Base-by-base conservation (phyloP, 2,888 invertebrate genomes). In the Melipona bicolor region DNA sequence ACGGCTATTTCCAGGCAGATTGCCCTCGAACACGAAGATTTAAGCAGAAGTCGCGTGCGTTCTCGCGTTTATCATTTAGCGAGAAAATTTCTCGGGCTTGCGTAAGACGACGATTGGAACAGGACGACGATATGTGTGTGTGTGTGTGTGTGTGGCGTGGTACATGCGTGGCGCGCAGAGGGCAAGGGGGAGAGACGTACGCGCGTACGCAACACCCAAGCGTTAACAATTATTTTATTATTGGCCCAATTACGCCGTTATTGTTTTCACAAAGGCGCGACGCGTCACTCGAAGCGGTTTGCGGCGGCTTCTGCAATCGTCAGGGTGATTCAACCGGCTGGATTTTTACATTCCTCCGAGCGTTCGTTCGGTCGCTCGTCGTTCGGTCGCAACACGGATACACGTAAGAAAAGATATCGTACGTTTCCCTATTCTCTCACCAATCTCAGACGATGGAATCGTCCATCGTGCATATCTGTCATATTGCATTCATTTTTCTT, bases 191-290 rank as follows among this genome's bases (percentile, higher is more conserved):
- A 9, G 62, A 32, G 24, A 27, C 15, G 32, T 32, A 27, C 56
- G 36, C 70, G 70, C 72, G 85, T 79, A 77, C 73, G 77, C 82
- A 72, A 78, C 84, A 81, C 78, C 83, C 83, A 84, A 85, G 89
- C 85, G 87, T 81, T 89, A 90, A 90, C 89, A 91, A 91, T 92
- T 91, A 91, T 92, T 91, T 92, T 92, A 91, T 92, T 91, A 92
- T 92, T 92, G 90, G 90, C 82, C 90, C 91, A 92, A 92, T 92
- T 92, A 92, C 90, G 87, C 75, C 87, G 89, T 90, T 90, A 91
- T 88, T 91, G 91, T 92, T 91, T 91, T 90, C 86, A 87, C 89
- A 88, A 85, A 83, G 86, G 82, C 80, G 87, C 80, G 43, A 72
- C 89, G 81, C 79, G 85, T 84, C 88, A 84, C 81, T 91, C 89